Base-by-base conservation (phyloP, 1,140 invertebrate species). In the Drosophila persimilis region DNA sequence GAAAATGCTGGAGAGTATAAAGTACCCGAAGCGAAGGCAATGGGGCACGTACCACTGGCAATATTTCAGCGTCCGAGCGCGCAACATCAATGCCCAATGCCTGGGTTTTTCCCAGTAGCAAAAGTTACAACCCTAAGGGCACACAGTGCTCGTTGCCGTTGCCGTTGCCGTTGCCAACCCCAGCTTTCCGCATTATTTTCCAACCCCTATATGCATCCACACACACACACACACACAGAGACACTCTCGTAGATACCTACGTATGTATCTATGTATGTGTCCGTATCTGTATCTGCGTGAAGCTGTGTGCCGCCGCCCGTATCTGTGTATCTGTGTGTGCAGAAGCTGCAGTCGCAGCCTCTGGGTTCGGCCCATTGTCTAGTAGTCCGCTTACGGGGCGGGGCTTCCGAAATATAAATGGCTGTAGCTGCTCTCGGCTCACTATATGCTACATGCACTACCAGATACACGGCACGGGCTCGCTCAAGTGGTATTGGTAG, bases 361-460 rank as follows among this genome's bases (percentile, higher is more conserved):
- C 84, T 84, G 84, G 77, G 81, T 67, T 77, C 81, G 65, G 76
- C 88, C 88, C 88, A 88, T 88, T 85, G 88, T 81, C 80, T 83
- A 84, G 81, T 84, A 84, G 79, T 83, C 72, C 76, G 83, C 75
- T 83, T 50, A 71, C 70, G 86, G 83, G 88, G 88, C 88, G 88
- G 90, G 88, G 88, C 81, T 84, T 90, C 79, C 66, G 71, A 78
- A 90, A 90, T 83, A 90, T 90, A 90, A 90, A 90, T 90, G 88
- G 88, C 88, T 90, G 76, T 76, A 61, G 66, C 62, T 74, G 55
- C 51, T 39, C 51, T 56, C 54, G 54, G 15, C 58, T 76, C 74
- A 52, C 35, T 39, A 39, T 39, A 39, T 39, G 60, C 65, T 52
- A 59, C 64, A 44, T 56, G 52, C 55, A 59, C 54, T 41, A 44